Evolutionary conservation across 2,113 vertebrate genomes (phyloP), one percentile per base, ranked within the genome.

Genomic region (Pseudois nayaur): DNA sequence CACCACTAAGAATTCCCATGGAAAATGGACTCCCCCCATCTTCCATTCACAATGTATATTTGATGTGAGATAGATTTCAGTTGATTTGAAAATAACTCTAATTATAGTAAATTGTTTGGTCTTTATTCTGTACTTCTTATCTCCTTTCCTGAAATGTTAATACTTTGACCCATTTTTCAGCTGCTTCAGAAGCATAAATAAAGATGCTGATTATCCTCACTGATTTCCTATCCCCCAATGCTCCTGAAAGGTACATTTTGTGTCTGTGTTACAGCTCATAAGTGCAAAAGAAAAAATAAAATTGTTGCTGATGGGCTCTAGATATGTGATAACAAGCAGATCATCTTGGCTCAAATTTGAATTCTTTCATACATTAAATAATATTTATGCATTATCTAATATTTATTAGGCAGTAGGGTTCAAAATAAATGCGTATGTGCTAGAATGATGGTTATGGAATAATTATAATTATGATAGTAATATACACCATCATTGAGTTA

Each of bases 31-130:
- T 85, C 43, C 21, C 36, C 13, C 2, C 1, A 2, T 85, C 25
- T 95, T 87, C 54, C 29, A n/a, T 48, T 85, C 4, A 27, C 57
- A 88, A 54, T 4, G 1, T 40, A 55, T 74, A 87, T 59, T 84
- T 94, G 87, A 91, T 91, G 14, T 81, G 60, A 83, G 33, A 79
- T 11, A 40, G 27, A 79, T 88, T 97, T 91, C 31, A 64, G 2
- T 89, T 86, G 79, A 85, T 81, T 45, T 95, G 29, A 78, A 95
- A 91, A 62, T 71, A 95, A 95, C 67, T 78, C 36, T 50, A 87
- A 52, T 88, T 88, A 86, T 3, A n/a, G 33, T n/a, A 90, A 81
- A 92, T 21, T 6, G 86, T n/a, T 95, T 91, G n/a, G 67, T 95
- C 52, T 13, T 90, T 74, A 52, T 2, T 85, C 25, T 94, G 17